These are phyloP conservation scores for Lepidurus apus DNA, from an alignment of 1,140 invertebrate species.

Conservation along the genomic window DNA sequence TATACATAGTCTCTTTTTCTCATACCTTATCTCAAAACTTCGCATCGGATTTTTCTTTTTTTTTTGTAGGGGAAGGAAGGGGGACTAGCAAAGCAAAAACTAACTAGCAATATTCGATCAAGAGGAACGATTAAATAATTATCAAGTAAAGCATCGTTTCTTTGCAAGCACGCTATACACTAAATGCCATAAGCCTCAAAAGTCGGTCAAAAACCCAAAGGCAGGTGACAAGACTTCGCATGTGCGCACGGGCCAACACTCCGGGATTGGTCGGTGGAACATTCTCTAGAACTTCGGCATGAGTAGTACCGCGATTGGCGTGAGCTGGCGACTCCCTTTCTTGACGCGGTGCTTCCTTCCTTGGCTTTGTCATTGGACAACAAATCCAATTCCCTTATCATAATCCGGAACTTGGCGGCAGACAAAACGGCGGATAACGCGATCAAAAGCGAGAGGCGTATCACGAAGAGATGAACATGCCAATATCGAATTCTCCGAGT, in stretches of 20 bases:
- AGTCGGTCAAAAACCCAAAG: background rate
- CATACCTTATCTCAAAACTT: background rate
- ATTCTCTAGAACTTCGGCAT: background rate
- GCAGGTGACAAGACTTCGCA: background rate
- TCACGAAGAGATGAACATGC: too few relatives aligned
- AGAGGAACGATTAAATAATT: background rate
- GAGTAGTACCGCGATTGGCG: background rate
- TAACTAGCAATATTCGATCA: background rate
- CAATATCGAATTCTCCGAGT: too few relatives aligned
- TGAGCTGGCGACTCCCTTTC: background rate
- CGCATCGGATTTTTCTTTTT: background rate
- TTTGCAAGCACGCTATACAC: background rate
- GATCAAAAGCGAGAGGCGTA: too few relatives aligned
- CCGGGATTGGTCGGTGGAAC: background rate
- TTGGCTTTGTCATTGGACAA: background rate
- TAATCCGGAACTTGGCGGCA: background rate
- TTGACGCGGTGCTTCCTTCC: background rate
- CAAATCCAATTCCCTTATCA: background rate
- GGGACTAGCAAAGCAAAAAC: too few relatives aligned
- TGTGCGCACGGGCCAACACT: background rate
- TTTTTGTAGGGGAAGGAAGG: background rate
- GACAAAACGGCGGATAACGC: too few relatives aligned
- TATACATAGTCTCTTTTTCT: background rate
- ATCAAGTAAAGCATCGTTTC: background rate
- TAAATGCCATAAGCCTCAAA: background rate